Base-by-base conservation (phyloP, 2,888 invertebrate genomes). In the Ophion obscuratus region DNA sequence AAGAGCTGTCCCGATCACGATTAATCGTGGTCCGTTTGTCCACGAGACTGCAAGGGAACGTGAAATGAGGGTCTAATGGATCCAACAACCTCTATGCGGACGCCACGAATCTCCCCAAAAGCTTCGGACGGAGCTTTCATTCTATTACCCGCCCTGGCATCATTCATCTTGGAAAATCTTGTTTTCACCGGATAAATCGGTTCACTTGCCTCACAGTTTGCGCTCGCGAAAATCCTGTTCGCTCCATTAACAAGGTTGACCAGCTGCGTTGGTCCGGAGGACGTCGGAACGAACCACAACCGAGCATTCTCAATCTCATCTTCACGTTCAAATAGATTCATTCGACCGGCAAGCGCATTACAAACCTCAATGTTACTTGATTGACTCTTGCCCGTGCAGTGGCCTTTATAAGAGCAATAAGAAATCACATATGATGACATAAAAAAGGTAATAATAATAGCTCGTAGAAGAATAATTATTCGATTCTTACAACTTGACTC, bases 111-210 rank as follows among this genome's bases (percentile, higher is more conserved):
- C 64, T 47, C 64, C 36, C 75, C 67, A 75, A 81, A 81, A 81
- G 81, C 85, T 87, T 88, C 77, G 67, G 86, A 85, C 78, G 77
- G 86, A 79, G 86, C 87, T 90, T 92, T 91, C 91, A 91, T 92
- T 92, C 91, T 90, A 91, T 92, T 89, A 90, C 86, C 70, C 80
- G 86, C 80, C 75, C 44, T 84, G 88, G 89, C 92, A 92, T 92
- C 90, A 89, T 85, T 82, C 85, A 89, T 92, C 92, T 92, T 90
- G 81, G 73, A 85, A 81, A 81, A 89, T 88, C 87, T 87, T 87
- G 87, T 89, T 88, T 88, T 88, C 88, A 61, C 74, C 74, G 83
- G 68, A 76, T 84, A 83, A 73, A 85, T 82, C 61, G 84, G 44
- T 84, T 80, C 47, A 62, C 71, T 67, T 78, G n/a, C 59, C 67